Evolutionary conservation across 2,113 vertebrate genomes (phyloP).

Genomic region (Halcyon malimbica): DNA sequence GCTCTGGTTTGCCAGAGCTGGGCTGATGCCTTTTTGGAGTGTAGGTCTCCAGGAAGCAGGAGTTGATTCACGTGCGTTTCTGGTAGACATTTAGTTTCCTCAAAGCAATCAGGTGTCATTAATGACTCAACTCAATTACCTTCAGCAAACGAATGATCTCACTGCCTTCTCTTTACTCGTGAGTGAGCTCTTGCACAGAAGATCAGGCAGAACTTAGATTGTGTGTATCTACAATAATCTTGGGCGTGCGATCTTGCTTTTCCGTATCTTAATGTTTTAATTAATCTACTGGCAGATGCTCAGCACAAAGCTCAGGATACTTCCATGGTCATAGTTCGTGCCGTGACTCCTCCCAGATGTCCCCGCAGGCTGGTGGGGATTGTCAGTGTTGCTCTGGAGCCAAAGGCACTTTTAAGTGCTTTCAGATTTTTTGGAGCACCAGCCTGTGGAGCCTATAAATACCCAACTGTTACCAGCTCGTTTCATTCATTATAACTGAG

Average conservation of each 20-base stretch:
- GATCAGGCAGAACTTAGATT: neutral
- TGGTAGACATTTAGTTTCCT: neutral
- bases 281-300: neutral
- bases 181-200: neutral
- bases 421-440: neutral
- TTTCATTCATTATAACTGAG: conserved; percentile 38
- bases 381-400: neutral
- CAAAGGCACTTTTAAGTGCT: neutral
- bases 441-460: conserved; percentile 38
- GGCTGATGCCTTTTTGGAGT: neutral
- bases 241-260: neutral
- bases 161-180: neutral
- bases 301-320: neutral
- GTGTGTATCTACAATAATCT: neutral
- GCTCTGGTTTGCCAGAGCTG: neutral
- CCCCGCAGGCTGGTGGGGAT: neutral
- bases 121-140: neutral
- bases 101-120: neutral
- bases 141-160: neutral
- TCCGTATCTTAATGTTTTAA: neutral
- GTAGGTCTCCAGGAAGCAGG: neutral
- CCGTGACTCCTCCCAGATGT: fast-evolving
- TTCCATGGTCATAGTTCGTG: neutral
- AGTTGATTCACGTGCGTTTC: neutral
- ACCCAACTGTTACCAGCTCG: conserved; percentile 7